phyloP scores from a whole-genome alignment of 2,888 invertebrate genomes.

The Parnassius apollo region DNA sequence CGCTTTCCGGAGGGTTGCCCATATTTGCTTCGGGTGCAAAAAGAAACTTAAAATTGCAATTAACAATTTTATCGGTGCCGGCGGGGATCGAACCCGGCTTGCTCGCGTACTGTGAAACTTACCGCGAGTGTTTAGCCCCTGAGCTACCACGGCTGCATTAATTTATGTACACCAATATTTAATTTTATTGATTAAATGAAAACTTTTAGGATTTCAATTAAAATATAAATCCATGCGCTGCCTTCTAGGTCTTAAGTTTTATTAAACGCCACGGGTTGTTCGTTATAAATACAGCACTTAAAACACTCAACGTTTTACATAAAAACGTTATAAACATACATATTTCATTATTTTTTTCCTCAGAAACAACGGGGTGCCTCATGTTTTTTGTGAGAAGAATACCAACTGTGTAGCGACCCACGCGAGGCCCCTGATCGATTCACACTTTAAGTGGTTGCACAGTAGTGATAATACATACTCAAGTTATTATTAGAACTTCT shows the following conservation, averaged over 20 bases:
- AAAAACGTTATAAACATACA: slow-evolving; percentile 68
- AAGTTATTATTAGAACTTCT: slow-evolving; percentile 58
- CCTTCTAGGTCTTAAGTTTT: slow-evolving; percentile 41
- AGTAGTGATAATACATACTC: slow-evolving; percentile 63
- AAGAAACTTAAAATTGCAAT: no score
- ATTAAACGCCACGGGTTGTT: slow-evolving; percentile 55
- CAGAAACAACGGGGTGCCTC: slow-evolving; percentile 77
- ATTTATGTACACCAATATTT: not conserved
- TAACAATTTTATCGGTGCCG: no score
- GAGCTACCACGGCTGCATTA: not conserved
- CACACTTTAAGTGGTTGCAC: slow-evolving; percentile 75
- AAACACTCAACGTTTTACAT: slow-evolving; percentile 65
- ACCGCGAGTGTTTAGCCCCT: no score
- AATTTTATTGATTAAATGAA: not conserved
- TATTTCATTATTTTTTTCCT: slow-evolving; percentile 76
- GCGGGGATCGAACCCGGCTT: no score
- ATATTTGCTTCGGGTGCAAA: no score
- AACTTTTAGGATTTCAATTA: slow-evolving; percentile 31
- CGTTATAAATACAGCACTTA: slow-evolving; percentile 64
- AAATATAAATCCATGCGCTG: slow-evolving; percentile 31
- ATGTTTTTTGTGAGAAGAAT: slow-evolving; percentile 67
- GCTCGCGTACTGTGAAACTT: no score
- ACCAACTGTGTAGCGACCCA: slow-evolving; percentile 65
- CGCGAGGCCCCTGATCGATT: slow-evolving; percentile 68
- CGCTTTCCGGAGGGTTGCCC: no score